Evolutionary conservation across 2,888 invertebrate species (phyloP).

Genomic region (Anthophora plumipes): DNA sequence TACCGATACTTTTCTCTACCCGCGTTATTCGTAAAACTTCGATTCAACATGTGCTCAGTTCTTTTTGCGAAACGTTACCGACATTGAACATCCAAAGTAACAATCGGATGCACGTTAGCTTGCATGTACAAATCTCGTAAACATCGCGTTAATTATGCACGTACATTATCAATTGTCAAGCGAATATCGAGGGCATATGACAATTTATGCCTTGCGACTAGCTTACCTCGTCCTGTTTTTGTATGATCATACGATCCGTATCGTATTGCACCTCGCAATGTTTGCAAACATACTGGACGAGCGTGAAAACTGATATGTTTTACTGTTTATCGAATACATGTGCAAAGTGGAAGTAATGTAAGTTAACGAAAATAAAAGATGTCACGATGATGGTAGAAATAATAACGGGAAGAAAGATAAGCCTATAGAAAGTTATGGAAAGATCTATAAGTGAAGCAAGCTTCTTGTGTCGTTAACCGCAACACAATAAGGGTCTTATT

Average conservation of each 20-base stretch:
- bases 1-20: neutral
- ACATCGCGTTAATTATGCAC: neutral
- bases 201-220: neutral
- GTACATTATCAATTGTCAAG: neutral
- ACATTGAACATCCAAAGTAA: neutral
- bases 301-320: neutral
- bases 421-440: neutral
- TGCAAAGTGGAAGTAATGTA: neutral
- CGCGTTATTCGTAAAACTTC: neutral
- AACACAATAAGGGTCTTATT: slow-evolving; percentile 16
- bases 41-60: neutral
- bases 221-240: slow-evolving; percentile 32
- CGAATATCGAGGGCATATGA: slow-evolving; percentile 19
- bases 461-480: neutral
- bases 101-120: neutral
- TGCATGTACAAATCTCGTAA: neutral
- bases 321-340: neutral
- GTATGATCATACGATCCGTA: neutral
- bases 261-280: neutral
- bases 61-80: neutral
- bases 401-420: neutral
- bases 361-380: neutral
- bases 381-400: neutral
- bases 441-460: neutral
- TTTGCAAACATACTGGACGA: neutral